Percentiles rank a stretch among this genome's conserved stretches.
Conservation (phyloP, 2,888 invertebrate genomes). For the Epinotia brunnichana region DNA sequence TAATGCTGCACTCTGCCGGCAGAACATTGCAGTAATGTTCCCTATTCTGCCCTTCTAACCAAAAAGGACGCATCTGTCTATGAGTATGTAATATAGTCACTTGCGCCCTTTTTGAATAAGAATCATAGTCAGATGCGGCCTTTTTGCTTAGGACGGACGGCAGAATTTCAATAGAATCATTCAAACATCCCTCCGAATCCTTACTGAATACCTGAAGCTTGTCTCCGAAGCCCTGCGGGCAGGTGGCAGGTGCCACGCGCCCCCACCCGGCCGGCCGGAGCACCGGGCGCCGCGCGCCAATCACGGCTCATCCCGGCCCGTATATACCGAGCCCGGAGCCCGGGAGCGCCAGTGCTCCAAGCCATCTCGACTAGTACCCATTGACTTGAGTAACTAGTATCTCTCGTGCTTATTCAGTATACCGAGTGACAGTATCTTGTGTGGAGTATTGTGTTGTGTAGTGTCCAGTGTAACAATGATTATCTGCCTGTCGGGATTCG, state of each 20-base stretch:
- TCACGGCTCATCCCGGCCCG: slow-evolving; percentile 34
- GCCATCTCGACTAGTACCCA: slow-evolving; percentile 16
- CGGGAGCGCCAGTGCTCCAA: slow-evolving; percentile 21
- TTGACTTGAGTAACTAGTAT: neutral
- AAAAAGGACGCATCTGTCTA: no score
- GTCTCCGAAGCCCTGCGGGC: slow-evolving; percentile 16
- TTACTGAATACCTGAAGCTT: neutral
- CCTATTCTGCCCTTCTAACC: no score
- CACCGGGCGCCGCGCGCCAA: slow-evolving; percentile 38
- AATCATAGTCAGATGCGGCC: no score
- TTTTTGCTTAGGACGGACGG: no score
- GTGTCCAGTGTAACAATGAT: slow-evolving; percentile 63
- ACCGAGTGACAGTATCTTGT: slow-evolving; percentile 13
- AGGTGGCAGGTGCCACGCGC: slow-evolving; percentile 51
- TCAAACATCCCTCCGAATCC: neutral
- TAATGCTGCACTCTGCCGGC: no score
- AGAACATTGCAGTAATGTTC: no score
- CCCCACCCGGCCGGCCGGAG: slow-evolving; percentile 44
- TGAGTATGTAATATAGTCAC: no score
- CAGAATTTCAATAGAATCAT: no score
- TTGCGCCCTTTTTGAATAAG: no score
- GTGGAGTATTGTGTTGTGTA: slow-evolving; percentile 27
- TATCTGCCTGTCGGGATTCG: slow-evolving; percentile 81
- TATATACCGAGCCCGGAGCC: slow-evolving; percentile 45
- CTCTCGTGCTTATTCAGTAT: neutral